These are phyloP conservation scores for Enteromius paludinosus DNA, from an alignment of 2,797 vertebrate species.

Conservation along the genomic window DNA sequence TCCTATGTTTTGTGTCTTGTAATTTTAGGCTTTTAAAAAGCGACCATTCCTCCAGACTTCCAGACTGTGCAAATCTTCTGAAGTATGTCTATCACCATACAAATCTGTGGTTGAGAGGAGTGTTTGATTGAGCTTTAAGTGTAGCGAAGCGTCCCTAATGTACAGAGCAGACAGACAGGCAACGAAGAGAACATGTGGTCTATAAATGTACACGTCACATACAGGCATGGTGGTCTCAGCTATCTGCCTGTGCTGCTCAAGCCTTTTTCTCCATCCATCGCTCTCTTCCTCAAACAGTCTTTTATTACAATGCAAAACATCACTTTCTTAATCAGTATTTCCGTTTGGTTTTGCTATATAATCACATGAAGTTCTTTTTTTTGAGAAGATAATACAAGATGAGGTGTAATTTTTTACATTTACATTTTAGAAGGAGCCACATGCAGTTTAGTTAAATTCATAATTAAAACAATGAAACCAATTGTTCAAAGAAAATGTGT, in stretches of 20 bases:
- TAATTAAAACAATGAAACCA: background rate
- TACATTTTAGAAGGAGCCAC: background rate
- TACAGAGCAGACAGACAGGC: slow-evolving; percentile 68
- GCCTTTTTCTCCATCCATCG: slow-evolving; percentile 36
- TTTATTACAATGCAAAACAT: slow-evolving; percentile 9
- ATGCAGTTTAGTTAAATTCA: background rate
- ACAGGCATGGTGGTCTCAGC: slow-evolving; percentile 77
- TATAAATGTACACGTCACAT: slow-evolving; percentile 65
- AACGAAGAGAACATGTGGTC: slow-evolving; percentile 64
- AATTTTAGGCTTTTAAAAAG: slow-evolving; percentile 60
- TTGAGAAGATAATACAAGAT: background rate
- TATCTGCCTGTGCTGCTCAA: slow-evolving; percentile 60
- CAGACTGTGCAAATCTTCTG: slow-evolving; percentile 67
- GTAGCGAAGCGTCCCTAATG: slow-evolving; percentile 65
- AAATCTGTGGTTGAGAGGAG: slow-evolving; percentile 67
- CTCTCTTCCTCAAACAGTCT: slow-evolving; percentile 9
- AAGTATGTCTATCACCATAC: slow-evolving; percentile 69
- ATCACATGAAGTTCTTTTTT: background rate
- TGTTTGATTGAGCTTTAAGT: slow-evolving; percentile 63
- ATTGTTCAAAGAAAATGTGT: no score
- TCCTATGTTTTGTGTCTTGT: slow-evolving; percentile 45
- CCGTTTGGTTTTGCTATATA: background rate
- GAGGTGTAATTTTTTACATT: background rate
- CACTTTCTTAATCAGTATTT: background rate
- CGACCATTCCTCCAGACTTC: slow-evolving; percentile 62